A percentile compares a stretch with the other conserved stretches of the same genome.
Conservation (phyloP, 1,140 invertebrate genomes). For the Cydia splendana region DNA sequence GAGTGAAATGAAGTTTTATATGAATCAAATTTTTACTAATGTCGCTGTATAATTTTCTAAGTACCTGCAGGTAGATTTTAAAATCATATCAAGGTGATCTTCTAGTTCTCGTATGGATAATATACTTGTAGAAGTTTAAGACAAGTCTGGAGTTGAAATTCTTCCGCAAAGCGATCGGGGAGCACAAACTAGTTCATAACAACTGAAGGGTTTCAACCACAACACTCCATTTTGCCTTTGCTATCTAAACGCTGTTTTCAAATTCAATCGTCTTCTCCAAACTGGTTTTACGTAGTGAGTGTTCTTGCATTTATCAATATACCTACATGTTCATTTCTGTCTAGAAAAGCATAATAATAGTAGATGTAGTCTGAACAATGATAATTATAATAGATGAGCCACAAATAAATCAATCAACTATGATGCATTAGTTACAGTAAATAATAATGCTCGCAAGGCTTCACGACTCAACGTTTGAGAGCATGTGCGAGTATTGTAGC, state of each 20-base stretch:
- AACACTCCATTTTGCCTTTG: conserved; percentile 42
- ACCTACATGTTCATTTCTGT: conserved; percentile 29
- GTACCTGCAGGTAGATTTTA: conserved; percentile 68
- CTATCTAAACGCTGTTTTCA: conserved; percentile 32
- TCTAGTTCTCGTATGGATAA: conserved; percentile 57
- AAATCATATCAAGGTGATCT: conserved; percentile 71
- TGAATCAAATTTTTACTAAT: conserved; percentile 71
- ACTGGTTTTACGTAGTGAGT: conserved; percentile 41
- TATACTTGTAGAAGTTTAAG: conserved; percentile 52
- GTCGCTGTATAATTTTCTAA: conserved; percentile 70
- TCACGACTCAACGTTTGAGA: background rate
- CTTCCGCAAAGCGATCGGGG: conserved; percentile 29
- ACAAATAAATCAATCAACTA: conserved; percentile 11
- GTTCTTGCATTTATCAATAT: conserved; percentile 55
- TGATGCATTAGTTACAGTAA: conserved; percentile 11
- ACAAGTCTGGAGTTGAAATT: conserved; percentile 37
- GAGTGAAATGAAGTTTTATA: conserved; percentile 72
- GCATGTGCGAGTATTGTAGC: conserved; percentile 29
- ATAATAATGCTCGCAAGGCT: conserved; percentile 25
- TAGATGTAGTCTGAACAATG: conserved; percentile 45
- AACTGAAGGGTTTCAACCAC: conserved; percentile 33
- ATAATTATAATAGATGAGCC: conserved; percentile 29
- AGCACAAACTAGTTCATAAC: conserved; percentile 47
- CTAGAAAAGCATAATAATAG: conserved; percentile 48
- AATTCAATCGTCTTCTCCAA: conserved; percentile 22